Evolutionary conservation across 2,113 vertebrate species (phyloP).

Genomic region (Candoia aspera): DNA sequence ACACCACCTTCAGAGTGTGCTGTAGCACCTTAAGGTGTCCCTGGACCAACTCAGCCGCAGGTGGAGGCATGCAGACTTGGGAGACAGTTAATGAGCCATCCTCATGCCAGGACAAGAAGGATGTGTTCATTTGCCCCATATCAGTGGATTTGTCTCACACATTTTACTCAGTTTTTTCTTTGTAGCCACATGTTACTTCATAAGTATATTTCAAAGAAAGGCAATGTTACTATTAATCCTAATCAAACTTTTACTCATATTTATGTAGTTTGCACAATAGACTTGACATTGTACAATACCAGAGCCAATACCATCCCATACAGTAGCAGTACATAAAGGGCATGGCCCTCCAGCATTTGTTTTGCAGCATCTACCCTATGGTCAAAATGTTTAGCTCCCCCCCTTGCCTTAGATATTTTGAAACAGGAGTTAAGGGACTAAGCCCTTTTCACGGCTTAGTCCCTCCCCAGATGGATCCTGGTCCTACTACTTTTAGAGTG

Average conservation of each 20-base stretch:
- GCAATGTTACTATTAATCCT: not conserved
- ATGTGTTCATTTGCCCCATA: not conserved
- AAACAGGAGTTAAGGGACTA: not conserved
- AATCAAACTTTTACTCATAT: not conserved
- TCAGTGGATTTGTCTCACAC: conserved; percentile 9
- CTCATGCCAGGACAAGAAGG: not conserved
- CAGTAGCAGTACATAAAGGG: not conserved
- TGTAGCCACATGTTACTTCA: conserved; percentile 1
- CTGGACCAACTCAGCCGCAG: not conserved
- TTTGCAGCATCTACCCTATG: not conserved
- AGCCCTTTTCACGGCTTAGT: not conserved
- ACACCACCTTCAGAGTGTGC: not conserved
- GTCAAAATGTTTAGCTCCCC: not conserved
- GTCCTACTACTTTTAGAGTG: not conserved
- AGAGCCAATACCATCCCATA: not conserved
- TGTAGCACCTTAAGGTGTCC: not conserved
- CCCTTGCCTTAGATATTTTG: not conserved
- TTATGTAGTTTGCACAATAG: not conserved
- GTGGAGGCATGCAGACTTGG: not conserved
- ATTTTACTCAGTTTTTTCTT: conserved; percentile 2
- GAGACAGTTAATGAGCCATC: not conserved
- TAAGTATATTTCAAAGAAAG: not conserved
- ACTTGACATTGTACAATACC: not conserved
- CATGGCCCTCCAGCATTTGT: not conserved
- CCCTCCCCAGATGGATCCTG: not conserved